These are phyloP conservation scores for Chondrilla cf. caribensis DNA, from an alignment of 37 sponge, comb jelly and placozoan genomes.

Conservation along the genomic window DNA sequence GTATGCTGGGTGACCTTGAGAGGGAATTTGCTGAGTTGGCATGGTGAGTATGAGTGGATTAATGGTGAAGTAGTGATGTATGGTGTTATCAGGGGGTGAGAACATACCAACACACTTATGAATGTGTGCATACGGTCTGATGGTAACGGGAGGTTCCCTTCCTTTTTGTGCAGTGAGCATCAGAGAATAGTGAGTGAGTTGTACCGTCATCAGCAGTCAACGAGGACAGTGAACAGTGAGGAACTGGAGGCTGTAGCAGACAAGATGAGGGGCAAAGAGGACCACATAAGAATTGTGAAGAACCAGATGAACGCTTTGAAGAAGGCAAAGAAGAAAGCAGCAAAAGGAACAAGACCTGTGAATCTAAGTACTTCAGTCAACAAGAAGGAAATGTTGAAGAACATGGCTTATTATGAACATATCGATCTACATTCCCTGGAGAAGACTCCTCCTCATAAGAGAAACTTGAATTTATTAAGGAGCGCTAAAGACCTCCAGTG, in stretches of 20 bases:
- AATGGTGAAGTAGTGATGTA: background rate
- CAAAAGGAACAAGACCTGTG: background rate
- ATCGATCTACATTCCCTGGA: background rate
- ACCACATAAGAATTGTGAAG: constrained; percentile 49
- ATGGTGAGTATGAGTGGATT: constrained; percentile 21
- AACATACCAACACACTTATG: no score
- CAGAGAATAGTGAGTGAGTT: constrained; percentile 35
- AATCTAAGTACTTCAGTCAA: background rate
- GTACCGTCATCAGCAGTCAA: background rate
- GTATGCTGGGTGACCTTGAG: constrained; percentile 41
- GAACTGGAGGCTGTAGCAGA: constrained; percentile 30
- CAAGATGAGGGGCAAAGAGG: constrained; percentile 41
- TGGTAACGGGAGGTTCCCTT: no score
- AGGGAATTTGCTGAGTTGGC: constrained; percentile 40
- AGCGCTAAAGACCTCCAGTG: constrained; percentile 48
- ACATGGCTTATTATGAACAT: constrained; percentile 11
- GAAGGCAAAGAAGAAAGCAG: constrained; percentile 4
- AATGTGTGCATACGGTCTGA: background rate
- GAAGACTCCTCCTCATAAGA: background rate
- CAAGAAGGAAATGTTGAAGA: background rate
- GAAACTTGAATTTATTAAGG: constrained; percentile 20
- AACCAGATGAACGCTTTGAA: background rate
- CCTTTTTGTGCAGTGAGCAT: constrained; percentile 33
- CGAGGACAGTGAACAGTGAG: background rate
- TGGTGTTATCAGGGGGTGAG: no score